Conservation (phyloP, 2,797 vertebrate species). For the Anguilla marmorata region DNA sequence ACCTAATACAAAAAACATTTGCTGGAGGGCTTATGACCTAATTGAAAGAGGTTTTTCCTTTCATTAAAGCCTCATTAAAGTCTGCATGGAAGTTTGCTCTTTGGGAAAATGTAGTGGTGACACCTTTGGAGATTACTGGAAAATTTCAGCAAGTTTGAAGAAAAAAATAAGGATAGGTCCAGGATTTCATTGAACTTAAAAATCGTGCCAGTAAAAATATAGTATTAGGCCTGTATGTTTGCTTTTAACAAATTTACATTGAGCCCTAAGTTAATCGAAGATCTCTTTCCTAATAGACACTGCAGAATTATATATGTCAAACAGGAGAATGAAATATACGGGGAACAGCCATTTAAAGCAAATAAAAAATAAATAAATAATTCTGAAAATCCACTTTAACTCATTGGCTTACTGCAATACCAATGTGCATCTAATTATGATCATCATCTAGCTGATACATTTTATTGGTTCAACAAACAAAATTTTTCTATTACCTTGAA, state of each 20-base stretch:
- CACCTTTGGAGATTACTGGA: constrained; percentile 12
- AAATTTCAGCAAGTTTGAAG: background rate
- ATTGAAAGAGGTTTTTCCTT: background rate
- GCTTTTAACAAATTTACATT: background rate
- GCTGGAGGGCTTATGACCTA: background rate
- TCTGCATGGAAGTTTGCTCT: background rate
- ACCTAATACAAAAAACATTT: background rate
- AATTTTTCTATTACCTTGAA: background rate
- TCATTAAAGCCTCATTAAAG: background rate
- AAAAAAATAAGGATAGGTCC: background rate
- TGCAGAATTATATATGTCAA: background rate
- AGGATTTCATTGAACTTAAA: background rate
- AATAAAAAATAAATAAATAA: background rate
- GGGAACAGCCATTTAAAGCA: background rate
- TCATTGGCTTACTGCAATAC: background rate
- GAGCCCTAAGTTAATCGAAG: background rate
- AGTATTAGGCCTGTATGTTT: background rate
- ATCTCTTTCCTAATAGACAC: background rate
- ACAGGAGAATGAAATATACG: constrained; percentile 1
- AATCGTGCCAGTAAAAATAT: background rate
- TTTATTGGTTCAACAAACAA: background rate
- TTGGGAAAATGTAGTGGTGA: background rate
- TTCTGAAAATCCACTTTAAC: background rate
- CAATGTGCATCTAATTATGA: background rate
- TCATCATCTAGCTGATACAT: background rate